Evolutionary conservation across 2,888 invertebrate genomes (phyloP), one percentile per base, ranked within the genome.

Genomic region (Pasiphila rectangulata): DNA sequence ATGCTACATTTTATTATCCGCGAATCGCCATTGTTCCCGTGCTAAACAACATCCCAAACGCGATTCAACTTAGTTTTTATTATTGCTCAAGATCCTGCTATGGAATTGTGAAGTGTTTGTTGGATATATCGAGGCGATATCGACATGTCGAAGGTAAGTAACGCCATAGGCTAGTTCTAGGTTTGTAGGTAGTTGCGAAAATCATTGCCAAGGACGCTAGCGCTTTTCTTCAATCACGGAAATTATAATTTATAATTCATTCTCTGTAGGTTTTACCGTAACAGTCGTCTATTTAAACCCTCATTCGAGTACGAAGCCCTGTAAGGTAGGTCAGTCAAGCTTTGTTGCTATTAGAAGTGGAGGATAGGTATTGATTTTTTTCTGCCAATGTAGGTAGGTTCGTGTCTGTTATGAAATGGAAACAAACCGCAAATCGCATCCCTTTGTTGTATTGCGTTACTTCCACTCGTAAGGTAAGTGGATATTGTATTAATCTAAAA

Each of bases 71-170:
- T 52, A 24, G 38, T 56, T 23, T 10, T 17, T n/a, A 35, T 32
- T 17, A 24, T 30, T 40, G 16, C 25, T 40, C 20, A 20, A 16
- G 15, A 9, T 19, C 29, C 36, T 30, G 56, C 38, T 48, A 77
- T 80, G 76, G 67, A 72, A 57, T 56, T 74, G 75, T 79, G 70
- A 75, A 59, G 59, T 68, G 66, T 64, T 61, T 61, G 69, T 67
- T 51, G 56, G 59, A 25, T 23, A 46, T 52, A 59, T 60, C 56
- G 58, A 58, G 54, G 54, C 64, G n/a, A n/a, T 69, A 73, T 68
- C 75, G 76, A 80, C 66, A 86, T 86, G 86, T 84, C 84, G 72
- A 86, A 86, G 85, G 86, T 85, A 60, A 79, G 86, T 65, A 51
- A 37, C 13, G 40, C 30, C 37, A 52, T 54, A 59, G 57, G 51